phyloP scores from a whole-genome alignment of 2,113 vertebrate species.

The Hydropotes inermis region DNA sequence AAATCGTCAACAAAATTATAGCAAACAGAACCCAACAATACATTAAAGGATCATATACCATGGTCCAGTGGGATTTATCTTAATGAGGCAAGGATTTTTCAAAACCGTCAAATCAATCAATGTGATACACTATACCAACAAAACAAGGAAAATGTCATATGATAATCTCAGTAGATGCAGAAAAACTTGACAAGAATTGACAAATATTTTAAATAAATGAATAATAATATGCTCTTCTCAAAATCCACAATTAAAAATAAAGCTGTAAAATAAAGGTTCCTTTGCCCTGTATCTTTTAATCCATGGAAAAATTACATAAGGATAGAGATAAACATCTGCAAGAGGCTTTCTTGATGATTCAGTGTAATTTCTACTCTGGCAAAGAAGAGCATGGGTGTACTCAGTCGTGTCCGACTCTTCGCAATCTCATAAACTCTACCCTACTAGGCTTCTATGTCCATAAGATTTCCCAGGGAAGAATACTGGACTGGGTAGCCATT shows the following conservation, averaged over 20 bases:
- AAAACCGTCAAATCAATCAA: neutral
- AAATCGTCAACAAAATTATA: neutral
- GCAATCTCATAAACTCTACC: neutral
- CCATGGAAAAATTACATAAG: constrained; percentile 71
- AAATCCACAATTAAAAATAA: constrained; percentile 74
- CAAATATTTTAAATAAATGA: constrained; percentile 43
- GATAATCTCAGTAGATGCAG: neutral
- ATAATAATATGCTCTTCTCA: constrained; percentile 33
- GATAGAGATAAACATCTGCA: constrained; percentile 75
- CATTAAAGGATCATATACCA: neutral
- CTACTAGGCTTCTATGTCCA: neutral
- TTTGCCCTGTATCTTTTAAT: constrained; percentile 67
- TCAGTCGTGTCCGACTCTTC: neutral
- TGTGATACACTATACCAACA: neutral
- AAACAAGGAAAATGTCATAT: neutral
- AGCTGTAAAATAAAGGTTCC: constrained; percentile 74
- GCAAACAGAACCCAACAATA: neutral
- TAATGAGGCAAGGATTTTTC: neutral
- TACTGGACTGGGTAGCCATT: neutral
- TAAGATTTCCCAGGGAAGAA: neutral
- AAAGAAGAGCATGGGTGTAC: constrained; percentile 75
- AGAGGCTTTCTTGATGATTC: constrained; percentile 89
- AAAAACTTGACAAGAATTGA: neutral
- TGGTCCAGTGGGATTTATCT: neutral
- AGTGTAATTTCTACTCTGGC: constrained; percentile 92